Base-by-base conservation (phyloP, 2,888 invertebrate genomes). In the Osmoderma eremita region DNA sequence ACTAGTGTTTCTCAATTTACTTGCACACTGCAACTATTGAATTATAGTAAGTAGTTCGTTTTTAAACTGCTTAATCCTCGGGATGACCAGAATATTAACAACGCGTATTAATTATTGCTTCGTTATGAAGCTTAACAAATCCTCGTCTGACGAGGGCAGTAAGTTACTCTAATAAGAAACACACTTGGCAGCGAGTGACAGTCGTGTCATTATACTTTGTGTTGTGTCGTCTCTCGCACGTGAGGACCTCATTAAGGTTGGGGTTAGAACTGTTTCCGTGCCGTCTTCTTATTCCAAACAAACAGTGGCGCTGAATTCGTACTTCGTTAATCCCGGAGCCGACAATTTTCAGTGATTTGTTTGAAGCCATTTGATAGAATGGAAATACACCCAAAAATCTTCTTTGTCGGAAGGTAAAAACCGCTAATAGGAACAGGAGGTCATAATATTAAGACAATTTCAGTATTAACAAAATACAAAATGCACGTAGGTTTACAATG, bases 121-220 rank as follows among this genome's bases (percentile, higher is more conserved):
- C 72, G 72, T 73, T 73, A 71, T 67, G 56, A 63, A 64, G 70
- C 67, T 69, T 73, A 73, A 71, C 68, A 69, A 70, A 67, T 54
- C 67, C 71, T 72, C 54, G 70, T 67, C 70, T 68, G 69, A 67
- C 61, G 68, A 70, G 69, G 68, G 69, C 67, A 70, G 70, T 71
- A 73, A 74, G 71, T 72, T 73, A 71, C 72, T 73, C 72, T 75
- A 75, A 73, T 73, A 75, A 73, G 73, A 70, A 70, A 71, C 67
- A 71, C 70, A 71, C 71, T 71, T 69, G 69, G 70, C 70, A 71
- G 71, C 68, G 71, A 63, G 71, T 75, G 75, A 74, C 75, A 73
- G 74, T 74, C 73, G 72, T 71, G 71, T 75, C 73, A 73, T 75
- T 75, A 75, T 71, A 74, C 73, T 73, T 71, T 71, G 73, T 73